Percentiles rank a stretch among this genome's conserved stretches.
Conservation (phyloP, 37 sponge, comb jelly and placozoan genomes). For the Amphimedon queenslandica region DNA sequence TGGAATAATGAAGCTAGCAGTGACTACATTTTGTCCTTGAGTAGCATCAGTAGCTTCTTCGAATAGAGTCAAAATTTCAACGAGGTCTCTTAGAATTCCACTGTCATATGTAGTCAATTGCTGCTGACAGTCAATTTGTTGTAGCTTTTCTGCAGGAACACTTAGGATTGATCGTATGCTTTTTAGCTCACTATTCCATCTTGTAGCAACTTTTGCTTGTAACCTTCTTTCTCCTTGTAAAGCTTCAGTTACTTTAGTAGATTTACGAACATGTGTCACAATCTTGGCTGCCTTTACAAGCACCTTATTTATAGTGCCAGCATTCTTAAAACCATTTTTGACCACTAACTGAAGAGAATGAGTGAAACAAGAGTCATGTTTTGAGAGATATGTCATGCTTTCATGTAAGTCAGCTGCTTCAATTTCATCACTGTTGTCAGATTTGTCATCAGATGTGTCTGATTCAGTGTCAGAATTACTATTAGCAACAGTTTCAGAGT, state of each 20-base stretch:
- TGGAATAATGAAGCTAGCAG: conserved; percentile 24
- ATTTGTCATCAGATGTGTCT: neutral
- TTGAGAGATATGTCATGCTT: neutral
- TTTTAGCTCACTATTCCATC: conserved; percentile 25
- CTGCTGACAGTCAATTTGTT: conserved; percentile 11
- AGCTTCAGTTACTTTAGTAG: conserved; percentile 16
- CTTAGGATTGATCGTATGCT: conserved; percentile 23
- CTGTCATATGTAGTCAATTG: conserved; percentile 32
- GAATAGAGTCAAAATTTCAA: conserved; percentile 40
- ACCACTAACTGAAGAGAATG: conserved; percentile 36
- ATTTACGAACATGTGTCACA: conserved; percentile 33
- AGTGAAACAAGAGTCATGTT: conserved; percentile 26
- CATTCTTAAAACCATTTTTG: conserved; percentile 34
- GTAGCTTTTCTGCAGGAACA: conserved; percentile 33
- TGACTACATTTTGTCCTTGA: conserved; percentile 26
- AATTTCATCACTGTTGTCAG: neutral
- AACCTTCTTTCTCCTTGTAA: conserved; percentile 22
- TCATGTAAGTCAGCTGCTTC: neutral
- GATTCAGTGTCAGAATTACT: neutral
- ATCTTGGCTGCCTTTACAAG: conserved; percentile 24
- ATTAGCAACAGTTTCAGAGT: neutral
- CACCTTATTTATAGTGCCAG: conserved; percentile 20
- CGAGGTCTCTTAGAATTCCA: conserved; percentile 20
- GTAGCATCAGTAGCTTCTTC: conserved; percentile 34
- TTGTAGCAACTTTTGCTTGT: conserved; percentile 21